A percentile compares a stretch with the other conserved stretches of the same genome.
phyloP scores from a whole-genome alignment of 1,140 invertebrate species.

The Cyphomyrmex costatus region DNA sequence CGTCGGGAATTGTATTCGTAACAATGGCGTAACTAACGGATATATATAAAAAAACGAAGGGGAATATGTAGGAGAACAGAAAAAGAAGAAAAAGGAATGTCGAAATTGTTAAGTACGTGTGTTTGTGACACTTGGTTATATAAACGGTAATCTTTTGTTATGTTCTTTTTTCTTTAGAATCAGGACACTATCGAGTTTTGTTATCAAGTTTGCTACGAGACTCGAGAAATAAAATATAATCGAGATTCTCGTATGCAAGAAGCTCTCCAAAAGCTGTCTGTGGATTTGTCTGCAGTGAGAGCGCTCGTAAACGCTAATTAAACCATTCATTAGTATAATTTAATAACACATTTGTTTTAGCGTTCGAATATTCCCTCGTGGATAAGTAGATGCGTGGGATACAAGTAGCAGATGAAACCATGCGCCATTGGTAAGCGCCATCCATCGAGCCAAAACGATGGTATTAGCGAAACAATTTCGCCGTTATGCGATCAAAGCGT shows the following conservation, averaged over 20 bases:
- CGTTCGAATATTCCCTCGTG: not conserved
- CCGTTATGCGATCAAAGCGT: constrained; percentile 36
- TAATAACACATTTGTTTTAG: not conserved
- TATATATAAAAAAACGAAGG: not conserved
- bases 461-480: constrained; percentile 28
- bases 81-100: not conserved
- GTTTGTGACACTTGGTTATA: constrained; percentile 1
- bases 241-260: not conserved
- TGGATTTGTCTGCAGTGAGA: not conserved
- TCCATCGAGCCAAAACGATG: constrained; percentile 15
- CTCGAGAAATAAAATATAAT: constrained; percentile 36
- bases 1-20: not conserved
- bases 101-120: constrained; percentile 14
- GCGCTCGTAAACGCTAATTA: not conserved
- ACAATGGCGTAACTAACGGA: constrained; percentile 27
- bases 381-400: not conserved
- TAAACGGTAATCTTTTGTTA: constrained; percentile 33
- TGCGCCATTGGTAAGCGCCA: not conserved
- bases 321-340: constrained; percentile 8
- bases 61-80: not conserved
- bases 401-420: not conserved
- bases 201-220: not conserved
- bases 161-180: not conserved
- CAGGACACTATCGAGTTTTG: not conserved
- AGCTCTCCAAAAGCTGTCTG: not conserved